Percentiles rank a stretch among this genome's conserved stretches.
phyloP scores from a whole-genome alignment of 2,113 vertebrate species.

The Chaenogobius annularis region DNA sequence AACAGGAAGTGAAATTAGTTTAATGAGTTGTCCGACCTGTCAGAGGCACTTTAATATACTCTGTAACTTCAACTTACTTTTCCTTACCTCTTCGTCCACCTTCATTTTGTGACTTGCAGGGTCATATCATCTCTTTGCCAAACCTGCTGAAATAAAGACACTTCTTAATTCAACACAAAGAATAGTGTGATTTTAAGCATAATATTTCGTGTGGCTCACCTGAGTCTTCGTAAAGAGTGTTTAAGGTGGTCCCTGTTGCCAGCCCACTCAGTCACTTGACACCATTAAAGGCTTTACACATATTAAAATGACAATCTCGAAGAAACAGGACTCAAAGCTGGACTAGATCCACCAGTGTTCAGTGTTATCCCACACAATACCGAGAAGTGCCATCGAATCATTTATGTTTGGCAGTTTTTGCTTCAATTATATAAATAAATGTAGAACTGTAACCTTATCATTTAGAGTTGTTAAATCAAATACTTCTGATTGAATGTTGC shows the following conservation, averaged over 20 bases:
- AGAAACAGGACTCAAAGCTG: neutral
- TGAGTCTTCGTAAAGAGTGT: neutral
- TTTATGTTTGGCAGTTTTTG: neutral
- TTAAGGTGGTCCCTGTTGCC: slow-evolving; percentile 1
- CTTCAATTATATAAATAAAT: too few relatives aligned
- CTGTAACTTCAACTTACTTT: neutral
- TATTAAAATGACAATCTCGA: slow-evolving; percentile 23
- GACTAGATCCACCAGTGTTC: slow-evolving; percentile 4
- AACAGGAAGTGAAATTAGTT: too few relatives aligned
- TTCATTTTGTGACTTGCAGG: neutral
- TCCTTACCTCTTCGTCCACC: neutral
- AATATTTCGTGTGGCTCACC: neutral
- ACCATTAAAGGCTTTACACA: slow-evolving; percentile 7
- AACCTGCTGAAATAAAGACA: slow-evolving; percentile 1
- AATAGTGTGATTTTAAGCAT: neutral
- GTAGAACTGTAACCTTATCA: neutral
- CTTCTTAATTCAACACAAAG: neutral
- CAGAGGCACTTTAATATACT: too few relatives aligned
- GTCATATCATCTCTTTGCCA: neutral
- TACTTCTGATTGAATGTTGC: too few relatives aligned
- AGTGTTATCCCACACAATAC: neutral
- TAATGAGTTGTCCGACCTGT: too few relatives aligned
- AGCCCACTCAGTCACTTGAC: neutral
- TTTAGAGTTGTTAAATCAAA: neutral
- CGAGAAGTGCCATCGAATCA: neutral